These are phyloP conservation scores for Chionoecetes opilio DNA, from an alignment of 1,140 invertebrate species.

Conservation along the genomic window DNA sequence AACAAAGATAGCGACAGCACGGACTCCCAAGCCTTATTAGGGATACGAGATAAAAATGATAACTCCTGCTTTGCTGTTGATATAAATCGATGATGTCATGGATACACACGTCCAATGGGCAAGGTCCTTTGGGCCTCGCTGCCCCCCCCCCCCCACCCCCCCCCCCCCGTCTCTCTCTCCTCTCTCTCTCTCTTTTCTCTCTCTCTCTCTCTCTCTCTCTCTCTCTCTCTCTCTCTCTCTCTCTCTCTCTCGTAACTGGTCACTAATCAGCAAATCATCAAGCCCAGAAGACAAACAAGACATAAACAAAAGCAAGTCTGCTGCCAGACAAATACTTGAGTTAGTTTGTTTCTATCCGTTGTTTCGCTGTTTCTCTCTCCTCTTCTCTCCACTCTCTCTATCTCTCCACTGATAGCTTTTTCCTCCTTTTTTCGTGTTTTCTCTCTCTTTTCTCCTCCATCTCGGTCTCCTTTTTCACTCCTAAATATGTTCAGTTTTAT, in stretches of 20 bases:
- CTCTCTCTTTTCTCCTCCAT: background rate
- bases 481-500: no score
- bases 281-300: background rate
- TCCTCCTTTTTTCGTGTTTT: background rate
- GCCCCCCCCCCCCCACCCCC: no score
- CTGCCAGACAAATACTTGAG: background rate
- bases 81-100: background rate
- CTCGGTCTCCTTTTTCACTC: no score
- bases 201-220: no score
- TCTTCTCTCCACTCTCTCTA: background rate
- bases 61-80: background rate
- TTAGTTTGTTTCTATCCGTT: slow-evolving; percentile 9
- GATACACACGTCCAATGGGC: background rate
- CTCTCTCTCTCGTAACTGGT: background rate
- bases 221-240: no score
- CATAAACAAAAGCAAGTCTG: slow-evolving; percentile 3
- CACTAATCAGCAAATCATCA: background rate
- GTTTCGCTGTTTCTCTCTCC: background rate
- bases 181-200: no score
- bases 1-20: background rate
- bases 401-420: no score
- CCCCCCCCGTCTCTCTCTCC: no score
- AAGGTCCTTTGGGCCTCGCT: background rate
- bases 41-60: background rate
- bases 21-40: background rate